Conservation (phyloP, 2,113 vertebrate genomes). For the Myotis lucifugus region DNA sequence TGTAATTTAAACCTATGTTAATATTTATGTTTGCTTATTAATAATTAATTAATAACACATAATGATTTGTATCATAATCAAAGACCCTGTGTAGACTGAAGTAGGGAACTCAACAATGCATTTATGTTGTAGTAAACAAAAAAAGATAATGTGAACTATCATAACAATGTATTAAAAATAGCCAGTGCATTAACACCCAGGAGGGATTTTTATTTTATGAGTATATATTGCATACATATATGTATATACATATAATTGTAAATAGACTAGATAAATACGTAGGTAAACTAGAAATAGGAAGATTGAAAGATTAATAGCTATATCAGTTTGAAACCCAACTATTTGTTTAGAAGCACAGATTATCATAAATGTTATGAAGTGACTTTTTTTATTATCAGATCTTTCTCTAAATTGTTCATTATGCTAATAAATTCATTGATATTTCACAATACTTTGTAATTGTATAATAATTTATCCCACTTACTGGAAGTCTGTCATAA, state of each 20-base stretch:
- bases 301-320: not conserved
- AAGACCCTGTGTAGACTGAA: not conserved
- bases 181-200: not conserved
- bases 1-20: not conserved
- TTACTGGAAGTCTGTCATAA: not conserved
- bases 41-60: not conserved
- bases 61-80: not conserved
- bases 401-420: not conserved
- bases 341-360: not conserved
- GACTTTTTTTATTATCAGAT: not conserved
- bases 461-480: not conserved
- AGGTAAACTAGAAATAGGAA: not conserved
- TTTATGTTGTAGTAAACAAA: not conserved
- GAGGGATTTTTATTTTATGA: not conserved
- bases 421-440: too few species aligned
- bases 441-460: too few species aligned
- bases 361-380: not conserved
- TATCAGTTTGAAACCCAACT: not conserved
- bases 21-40: not conserved
- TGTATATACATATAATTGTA: too few species aligned
- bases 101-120: not conserved
- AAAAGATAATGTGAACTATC: not conserved
- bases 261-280: not conserved
- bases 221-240: not conserved
- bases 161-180: not conserved